A percentile compares a stretch with the other conserved stretches of the same genome.
These are phyloP conservation scores for Ylistrum balloti DNA, from an alignment of 1,140 invertebrate species.

Conservation along the genomic window DNA sequence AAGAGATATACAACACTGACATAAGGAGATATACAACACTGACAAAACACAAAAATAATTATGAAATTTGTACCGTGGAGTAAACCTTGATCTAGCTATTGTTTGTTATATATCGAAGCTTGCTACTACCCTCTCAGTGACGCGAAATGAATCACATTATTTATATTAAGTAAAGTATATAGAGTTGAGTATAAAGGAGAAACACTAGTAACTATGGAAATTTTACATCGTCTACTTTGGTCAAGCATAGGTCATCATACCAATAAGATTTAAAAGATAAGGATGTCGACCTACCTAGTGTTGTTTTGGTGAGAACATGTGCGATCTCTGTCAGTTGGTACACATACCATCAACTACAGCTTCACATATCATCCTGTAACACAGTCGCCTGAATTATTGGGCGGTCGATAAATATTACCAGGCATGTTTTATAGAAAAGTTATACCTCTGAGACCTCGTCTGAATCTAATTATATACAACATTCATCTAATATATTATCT, in stretches of 20 bases:
- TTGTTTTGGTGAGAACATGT: background rate
- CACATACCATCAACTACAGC: background rate
- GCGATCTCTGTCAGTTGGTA: background rate
- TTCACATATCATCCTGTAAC: background rate
- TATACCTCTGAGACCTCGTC: background rate
- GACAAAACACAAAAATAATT: no score
- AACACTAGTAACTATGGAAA: background rate
- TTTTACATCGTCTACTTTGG: background rate
- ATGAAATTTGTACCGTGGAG: no score
- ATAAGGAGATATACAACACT: no score
- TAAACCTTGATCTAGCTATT: no score
- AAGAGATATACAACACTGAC: no score
- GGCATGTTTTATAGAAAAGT: background rate
- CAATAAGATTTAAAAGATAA: background rate
- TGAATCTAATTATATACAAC: background rate
- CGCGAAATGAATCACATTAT: background rate
- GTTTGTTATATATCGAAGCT: no score
- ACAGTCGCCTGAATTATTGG: background rate
- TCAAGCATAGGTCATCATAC: no score
- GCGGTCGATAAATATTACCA: slow-evolving; percentile 6
- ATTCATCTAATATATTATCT: no score
- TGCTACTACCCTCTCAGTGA: background rate
- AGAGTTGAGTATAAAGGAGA: background rate
- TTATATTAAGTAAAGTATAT: background rate
- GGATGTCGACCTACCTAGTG: background rate